Conservation (phyloP, 37 sponge, comb jelly and placozoan genomes). For the Bolinopsis microptera region DNA sequence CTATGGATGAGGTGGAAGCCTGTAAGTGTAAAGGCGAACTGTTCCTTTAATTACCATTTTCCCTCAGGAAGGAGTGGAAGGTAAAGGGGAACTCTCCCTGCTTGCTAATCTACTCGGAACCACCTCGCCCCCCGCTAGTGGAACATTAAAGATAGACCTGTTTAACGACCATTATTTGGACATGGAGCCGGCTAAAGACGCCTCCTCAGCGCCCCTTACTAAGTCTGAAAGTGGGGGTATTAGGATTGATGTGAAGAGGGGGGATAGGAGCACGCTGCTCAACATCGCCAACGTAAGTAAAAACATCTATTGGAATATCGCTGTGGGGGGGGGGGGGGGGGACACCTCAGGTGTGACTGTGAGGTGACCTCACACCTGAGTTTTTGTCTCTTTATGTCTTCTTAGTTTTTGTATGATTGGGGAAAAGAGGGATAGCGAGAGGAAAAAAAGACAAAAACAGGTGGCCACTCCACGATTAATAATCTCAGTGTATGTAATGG, state of each 20-base stretch:
- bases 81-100: constrained; percentile 29
- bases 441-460: too few relatives aligned
- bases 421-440: too few relatives aligned
- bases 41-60: not conserved
- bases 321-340: too few relatives aligned
- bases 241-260: constrained; percentile 27
- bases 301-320: too few relatives aligned
- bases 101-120: constrained; percentile 44
- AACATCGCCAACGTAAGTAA: constrained; percentile 43
- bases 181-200: constrained; percentile 55
- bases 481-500: too few relatives aligned
- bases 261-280: not conserved
- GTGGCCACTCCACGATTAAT: too few relatives aligned
- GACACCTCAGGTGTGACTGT: too few relatives aligned
- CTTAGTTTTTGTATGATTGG: too few relatives aligned
- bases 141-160: constrained; percentile 21
- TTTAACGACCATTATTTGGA: constrained; percentile 46
- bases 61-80: not conserved
- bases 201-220: constrained; percentile 23
- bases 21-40: too few relatives aligned
- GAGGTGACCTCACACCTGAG: too few relatives aligned
- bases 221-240: constrained; percentile 32
- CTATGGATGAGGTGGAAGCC: too few relatives aligned
- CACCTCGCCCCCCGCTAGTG: not conserved
- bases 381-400: too few relatives aligned